Evolutionary conservation across 2,888 invertebrate species (phyloP), one percentile per base, ranked within the genome.

Genomic region (Choristoneura rosaceana): DNA sequence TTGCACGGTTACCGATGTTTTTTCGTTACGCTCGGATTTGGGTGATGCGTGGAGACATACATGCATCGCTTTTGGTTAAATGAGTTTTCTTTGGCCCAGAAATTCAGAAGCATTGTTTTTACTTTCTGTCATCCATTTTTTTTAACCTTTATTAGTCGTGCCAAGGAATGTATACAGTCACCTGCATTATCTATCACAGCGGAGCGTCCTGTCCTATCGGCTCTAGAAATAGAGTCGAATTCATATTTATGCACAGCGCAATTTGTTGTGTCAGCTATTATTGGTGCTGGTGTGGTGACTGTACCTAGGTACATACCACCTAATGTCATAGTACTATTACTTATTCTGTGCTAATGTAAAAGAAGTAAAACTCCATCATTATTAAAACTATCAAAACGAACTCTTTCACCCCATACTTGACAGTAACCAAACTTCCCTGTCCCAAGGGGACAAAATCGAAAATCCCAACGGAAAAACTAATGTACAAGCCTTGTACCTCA

Each of bases 401-500:
- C 47, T 47, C 14, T 12, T 50, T 50, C 8, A 34, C 12, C n/a
- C 33, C 14, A 38, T 8, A 12, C 3, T 38, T 60, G 60, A 38
- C 41, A 41, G 10, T 34, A 15, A 10, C 15, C 8, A 17, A 33
- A 4, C 14, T 4, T 25, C 45, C 62, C 61, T 25, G 25, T 25
- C 33, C 64, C 34, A 50, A 10, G n/a, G 47, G 55, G 69, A 62
- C 52, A 45, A 58, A 34, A 62, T 45, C 67, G n/a, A 74, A 79
- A 78, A 79, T 79, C 81, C 79, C 76, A 78, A 78, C 77, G 81
- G 76, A 77, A 81, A 84, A 84, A 85, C 83, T 87, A 87, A 87
- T 82, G 85, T 85, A 81, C 79, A 79, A 80, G 79, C 74, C 83
- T 74, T 82, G 86, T 85, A 74, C 52, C 58, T 67, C 34, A 55